Conservation (phyloP, 2,797 vertebrate genomes). For the Poeciliopsis turneri region DNA sequence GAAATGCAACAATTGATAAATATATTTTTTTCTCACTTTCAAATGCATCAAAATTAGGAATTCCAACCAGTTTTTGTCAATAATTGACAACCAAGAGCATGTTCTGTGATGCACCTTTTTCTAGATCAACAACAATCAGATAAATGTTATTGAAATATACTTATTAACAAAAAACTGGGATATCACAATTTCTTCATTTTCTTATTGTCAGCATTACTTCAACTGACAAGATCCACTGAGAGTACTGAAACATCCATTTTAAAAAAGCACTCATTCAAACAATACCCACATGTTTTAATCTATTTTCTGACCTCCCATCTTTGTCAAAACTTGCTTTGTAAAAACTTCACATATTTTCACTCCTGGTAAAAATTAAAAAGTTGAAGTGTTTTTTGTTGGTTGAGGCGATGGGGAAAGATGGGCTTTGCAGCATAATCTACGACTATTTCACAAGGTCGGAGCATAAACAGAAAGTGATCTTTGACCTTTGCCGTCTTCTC, state of each 20-base stretch:
- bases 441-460: background rate
- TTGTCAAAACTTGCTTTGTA: background rate
- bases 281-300: background rate
- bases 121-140: background rate
- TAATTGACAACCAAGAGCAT: background rate
- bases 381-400: too few species aligned
- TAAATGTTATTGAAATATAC: background rate
- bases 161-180: background rate
- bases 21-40: background rate
- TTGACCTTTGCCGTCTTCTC: background rate
- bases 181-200: too few species aligned
- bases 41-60: background rate
- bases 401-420: too few species aligned
- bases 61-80: background rate
- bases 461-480: background rate
- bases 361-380: too few species aligned
- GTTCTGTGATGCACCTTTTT: background rate
- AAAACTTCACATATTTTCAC: too few species aligned
- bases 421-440: background rate
- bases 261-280: constrained; percentile 15
- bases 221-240: constrained; percentile 31
- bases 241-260: constrained; percentile 30
- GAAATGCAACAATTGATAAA: constrained; percentile 28
- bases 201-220: constrained; percentile 33
- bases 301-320: background rate